Conservation (phyloP, 2,797 vertebrate species). For the Harpagifer antarcticus region DNA sequence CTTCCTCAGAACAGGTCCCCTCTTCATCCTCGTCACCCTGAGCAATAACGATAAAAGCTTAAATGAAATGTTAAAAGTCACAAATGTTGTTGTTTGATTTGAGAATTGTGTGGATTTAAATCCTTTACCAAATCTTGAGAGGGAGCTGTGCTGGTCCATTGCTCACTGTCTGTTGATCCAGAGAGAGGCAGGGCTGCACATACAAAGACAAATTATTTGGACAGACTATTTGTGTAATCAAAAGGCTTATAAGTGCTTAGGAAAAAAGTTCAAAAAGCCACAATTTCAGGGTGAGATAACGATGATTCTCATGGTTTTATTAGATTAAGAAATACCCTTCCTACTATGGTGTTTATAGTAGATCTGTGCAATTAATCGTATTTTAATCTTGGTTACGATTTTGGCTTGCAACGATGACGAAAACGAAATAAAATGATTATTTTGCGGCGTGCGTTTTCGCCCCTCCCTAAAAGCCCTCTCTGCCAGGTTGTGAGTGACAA, state of each 20-base stretch:
- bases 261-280: not conserved
- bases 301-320: not conserved
- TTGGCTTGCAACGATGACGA: too few species aligned
- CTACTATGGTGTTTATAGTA: not conserved
- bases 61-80: not conserved
- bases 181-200: conserved; percentile 29
- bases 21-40: conserved; percentile 30
- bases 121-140: conserved; percentile 46
- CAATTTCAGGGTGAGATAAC: not conserved
- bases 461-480: too few species aligned
- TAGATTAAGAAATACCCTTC: not conserved
- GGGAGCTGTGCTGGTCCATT: not conserved
- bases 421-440: too few species aligned
- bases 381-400: too few species aligned
- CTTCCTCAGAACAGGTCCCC: not conserved
- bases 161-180: not conserved
- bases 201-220: not conserved
- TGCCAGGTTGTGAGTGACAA: too few species aligned
- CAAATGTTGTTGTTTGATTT: not conserved
- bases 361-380: too few species aligned
- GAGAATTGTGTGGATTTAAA: not conserved
- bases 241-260: not conserved
- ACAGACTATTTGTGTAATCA: not conserved
- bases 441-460: too few species aligned
- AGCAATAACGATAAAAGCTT: conserved; percentile 2